These are phyloP conservation scores for Griposia aprilina DNA, from an alignment of 2,888 invertebrate species.

Conservation along the genomic window DNA sequence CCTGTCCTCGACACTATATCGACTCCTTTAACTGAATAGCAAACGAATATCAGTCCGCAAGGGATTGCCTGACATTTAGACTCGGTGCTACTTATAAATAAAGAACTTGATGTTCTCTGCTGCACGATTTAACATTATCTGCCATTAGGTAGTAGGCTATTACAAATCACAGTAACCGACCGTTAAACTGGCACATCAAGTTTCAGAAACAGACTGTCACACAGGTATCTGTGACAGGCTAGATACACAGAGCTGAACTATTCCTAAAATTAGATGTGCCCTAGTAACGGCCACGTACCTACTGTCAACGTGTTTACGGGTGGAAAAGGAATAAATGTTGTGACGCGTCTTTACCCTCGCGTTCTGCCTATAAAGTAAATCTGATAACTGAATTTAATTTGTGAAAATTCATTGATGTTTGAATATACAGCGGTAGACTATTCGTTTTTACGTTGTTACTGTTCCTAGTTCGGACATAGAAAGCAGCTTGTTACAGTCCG, in stretches of 20 bases:
- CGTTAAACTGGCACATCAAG: not conserved
- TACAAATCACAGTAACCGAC: not conserved
- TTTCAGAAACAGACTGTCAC: not conserved
- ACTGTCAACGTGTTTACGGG: not conserved
- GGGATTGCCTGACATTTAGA: not conserved
- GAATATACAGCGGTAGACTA: not conserved
- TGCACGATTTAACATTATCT: not conserved
- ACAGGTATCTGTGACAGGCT: not conserved
- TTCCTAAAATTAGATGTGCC: not conserved
- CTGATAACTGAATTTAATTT: too few species aligned
- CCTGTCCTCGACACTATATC: not conserved
- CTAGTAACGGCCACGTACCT: not conserved
- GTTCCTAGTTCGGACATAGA: not conserved
- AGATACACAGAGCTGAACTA: not conserved
- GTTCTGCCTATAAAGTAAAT: too few species aligned
- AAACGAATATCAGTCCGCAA: not conserved
- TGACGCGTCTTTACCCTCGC: not conserved
- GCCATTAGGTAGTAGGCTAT: not conserved
- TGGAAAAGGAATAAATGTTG: not conserved
- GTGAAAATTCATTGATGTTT: not conserved
- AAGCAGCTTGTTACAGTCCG: not conserved
- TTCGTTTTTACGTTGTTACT: not conserved
- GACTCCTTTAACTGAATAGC: not conserved
- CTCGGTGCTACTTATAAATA: slow-evolving; percentile 10
- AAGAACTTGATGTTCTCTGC: not conserved